Evolutionary conservation across 2,888 invertebrate genomes (phyloP), one percentile per base, ranked within the genome.

Genomic region (Lypha dubia): DNA sequence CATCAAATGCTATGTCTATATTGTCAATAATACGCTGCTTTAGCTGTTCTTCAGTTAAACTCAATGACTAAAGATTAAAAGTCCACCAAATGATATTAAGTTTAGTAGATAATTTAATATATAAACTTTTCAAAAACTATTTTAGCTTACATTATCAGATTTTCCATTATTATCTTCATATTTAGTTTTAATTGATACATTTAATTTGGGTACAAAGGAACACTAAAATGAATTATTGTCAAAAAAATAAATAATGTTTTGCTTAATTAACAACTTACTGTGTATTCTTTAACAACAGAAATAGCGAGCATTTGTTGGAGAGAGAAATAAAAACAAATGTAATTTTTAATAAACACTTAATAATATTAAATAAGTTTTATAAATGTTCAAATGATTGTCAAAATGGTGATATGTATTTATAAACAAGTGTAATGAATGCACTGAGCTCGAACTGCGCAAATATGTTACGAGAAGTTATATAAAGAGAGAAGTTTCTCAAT

Each of bases 161-260:
- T 94, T 94, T 22, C 98, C 98, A 93, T 95, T 96, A 91, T 98
- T 97, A 91, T 98, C 94, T 93, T 98, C 97, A 93, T 97, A 98
- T 89, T 95, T 95, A 24, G 98, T 98, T 93, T 96, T 95, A 86
- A 98, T 98, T 70, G 95, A 94, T 89, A 98, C 96, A 89, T 94
- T 94, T 89, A 97, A 96, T 90, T 96, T 96, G 87, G 97, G 97
- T 88, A 98, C 93, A 89, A 98, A 97, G 8, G 98, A 98, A 93
- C 98, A 98, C 97, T 97, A 93, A 95, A 88, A 81, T 9, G 62
- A 22, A 24, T 22, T 22, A 49, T 46, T 65, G 35, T 44, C 28
- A 32, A n/a, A n/a, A n/a, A n/a, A n/a, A n/a, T 70, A 17, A 94
- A 87, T 87, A 88, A 86, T 88, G 9, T 70, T 63, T 56, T 24